Conservation (phyloP, 2,797 vertebrate species). For the Xenopus petersii region DNA sequence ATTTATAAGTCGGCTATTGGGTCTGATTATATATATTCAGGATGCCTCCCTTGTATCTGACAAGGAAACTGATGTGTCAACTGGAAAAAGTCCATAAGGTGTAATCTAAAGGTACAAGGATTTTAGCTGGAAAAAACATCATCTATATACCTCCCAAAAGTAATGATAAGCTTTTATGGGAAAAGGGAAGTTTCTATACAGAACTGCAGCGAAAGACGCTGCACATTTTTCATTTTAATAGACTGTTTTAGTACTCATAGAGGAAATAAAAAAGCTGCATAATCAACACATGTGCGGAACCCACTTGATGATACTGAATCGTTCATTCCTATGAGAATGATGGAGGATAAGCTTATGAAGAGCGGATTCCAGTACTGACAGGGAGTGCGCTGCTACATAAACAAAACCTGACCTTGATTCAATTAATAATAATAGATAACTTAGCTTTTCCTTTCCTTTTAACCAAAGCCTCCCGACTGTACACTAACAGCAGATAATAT, state of each 20-base stretch:
- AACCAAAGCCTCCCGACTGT: accelerated
- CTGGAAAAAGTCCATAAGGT: neutral
- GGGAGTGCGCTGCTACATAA: slow-evolving; percentile 49
- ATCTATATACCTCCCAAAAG: neutral
- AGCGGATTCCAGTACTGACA: slow-evolving; percentile 50
- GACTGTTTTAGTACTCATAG: slow-evolving; percentile 29
- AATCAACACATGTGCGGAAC: slow-evolving; percentile 48
- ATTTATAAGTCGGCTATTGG: too few species aligned
- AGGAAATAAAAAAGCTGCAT: neutral
- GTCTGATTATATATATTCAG: too few species aligned
- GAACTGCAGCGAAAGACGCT: neutral
- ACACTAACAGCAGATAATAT: slow-evolving; percentile 16
- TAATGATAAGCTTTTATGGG: neutral
- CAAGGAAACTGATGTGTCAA: neutral
- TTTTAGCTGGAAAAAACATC: neutral
- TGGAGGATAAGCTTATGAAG: slow-evolving; percentile 51
- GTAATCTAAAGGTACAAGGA: too few species aligned
- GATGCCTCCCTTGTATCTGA: too few species aligned
- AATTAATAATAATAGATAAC: slow-evolving; percentile 48
- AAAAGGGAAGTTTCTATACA: neutral
- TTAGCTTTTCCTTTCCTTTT: neutral
- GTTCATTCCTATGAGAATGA: slow-evolving; percentile 49
- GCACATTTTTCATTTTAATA: neutral
- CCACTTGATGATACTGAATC: slow-evolving; percentile 38
- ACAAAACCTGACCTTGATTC: slow-evolving; percentile 50